Conservation (phyloP, 2,888 invertebrate species). For the Hydrotaea diabolus region DNA sequence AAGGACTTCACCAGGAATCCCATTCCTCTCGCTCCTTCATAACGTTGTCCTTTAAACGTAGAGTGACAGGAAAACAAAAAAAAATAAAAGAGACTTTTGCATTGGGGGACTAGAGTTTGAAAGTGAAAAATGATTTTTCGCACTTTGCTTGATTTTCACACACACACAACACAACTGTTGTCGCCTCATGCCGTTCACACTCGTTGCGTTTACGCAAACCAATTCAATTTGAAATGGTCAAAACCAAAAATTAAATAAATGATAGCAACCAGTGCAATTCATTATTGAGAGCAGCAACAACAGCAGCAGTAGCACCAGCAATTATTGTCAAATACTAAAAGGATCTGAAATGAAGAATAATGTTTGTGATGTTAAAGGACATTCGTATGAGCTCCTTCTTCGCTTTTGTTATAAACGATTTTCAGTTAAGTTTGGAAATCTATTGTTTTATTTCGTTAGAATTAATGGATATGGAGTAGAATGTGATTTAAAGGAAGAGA, state of each 20-base stretch:
- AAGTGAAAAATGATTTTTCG: constrained; percentile 66
- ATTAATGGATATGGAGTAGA: background rate
- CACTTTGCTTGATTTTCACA: constrained; percentile 47
- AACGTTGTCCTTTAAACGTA: background rate
- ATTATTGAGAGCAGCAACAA: constrained; percentile 1
- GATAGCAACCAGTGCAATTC: constrained; percentile 27
- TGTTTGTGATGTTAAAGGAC: constrained; percentile 1
- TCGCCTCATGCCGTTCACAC: constrained; percentile 26
- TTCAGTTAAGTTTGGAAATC: background rate
- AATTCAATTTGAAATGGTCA: constrained; percentile 60
- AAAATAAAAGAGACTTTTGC: background rate
- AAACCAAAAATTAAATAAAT: constrained; percentile 45
- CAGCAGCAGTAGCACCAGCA: background rate
- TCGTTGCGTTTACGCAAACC: constrained; percentile 54
- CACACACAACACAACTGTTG: background rate
- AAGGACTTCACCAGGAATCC: background rate
- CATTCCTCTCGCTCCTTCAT: background rate
- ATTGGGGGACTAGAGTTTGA: constrained; percentile 14
- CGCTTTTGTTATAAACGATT: background rate
- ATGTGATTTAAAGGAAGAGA: background rate
- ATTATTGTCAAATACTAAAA: constrained; percentile 34
- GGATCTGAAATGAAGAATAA: constrained; percentile 36
- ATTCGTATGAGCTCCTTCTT: background rate
- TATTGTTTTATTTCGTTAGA: background rate
- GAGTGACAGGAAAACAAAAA: no score